Evolutionary conservation across 2,797 vertebrate species (phyloP).

Genomic region (Jordanella pulchra): DNA sequence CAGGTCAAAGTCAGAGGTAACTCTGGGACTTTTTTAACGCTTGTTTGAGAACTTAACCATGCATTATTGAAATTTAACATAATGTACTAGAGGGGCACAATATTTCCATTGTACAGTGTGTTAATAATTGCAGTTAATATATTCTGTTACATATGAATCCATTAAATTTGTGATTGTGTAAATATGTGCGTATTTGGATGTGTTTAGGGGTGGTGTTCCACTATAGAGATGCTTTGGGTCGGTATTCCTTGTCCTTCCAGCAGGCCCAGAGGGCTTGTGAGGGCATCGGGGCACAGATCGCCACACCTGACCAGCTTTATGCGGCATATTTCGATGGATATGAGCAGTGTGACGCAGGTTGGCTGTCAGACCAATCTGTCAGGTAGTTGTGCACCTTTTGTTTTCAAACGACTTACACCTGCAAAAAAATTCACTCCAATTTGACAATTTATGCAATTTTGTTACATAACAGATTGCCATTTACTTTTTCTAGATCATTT

Average conservation of each 20-base stretch:
- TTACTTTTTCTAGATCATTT: no score
- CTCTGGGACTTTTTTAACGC: background rate
- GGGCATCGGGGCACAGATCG: slow-evolving; percentile 86
- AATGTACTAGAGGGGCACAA: background rate
- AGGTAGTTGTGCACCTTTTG: slow-evolving; percentile 76
- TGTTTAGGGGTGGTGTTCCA: slow-evolving; percentile 94
- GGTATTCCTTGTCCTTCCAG: slow-evolving; percentile 88
- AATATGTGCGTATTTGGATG: slow-evolving; percentile 22
- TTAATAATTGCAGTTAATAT: background rate
- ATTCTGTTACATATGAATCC: background rate
- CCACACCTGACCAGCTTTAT: slow-evolving; percentile 89
- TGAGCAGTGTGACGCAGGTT: slow-evolving; percentile 95
- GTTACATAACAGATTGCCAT: no score
- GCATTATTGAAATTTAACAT: background rate
- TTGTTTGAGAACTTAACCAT: background rate
- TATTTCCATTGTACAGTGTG: background rate
- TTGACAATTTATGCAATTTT: no score
- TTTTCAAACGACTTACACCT: background rate
- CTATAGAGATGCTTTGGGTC: slow-evolving; percentile 88
- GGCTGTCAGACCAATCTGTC: slow-evolving; percentile 94
- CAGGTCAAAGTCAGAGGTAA: slow-evolving; percentile 92
- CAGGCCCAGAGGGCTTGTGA: slow-evolving; percentile 86
- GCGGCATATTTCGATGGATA: slow-evolving; percentile 90
- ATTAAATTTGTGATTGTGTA: background rate
- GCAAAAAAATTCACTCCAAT: no score